Evolutionary conservation across 2,797 vertebrate species (phyloP).

Genomic region (Pipistrellus nathusii): DNA sequence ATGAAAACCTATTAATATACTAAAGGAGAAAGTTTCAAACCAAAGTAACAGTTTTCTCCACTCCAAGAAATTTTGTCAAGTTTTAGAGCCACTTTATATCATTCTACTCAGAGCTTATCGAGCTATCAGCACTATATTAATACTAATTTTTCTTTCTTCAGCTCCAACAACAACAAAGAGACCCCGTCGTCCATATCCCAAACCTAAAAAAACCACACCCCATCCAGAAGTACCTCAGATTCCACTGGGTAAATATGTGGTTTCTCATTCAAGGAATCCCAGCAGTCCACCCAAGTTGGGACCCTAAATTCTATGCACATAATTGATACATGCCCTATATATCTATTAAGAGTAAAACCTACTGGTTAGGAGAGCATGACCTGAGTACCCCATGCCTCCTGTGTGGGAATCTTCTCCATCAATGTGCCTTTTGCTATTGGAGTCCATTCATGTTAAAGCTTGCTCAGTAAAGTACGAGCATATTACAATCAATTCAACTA

Average conservation of each 20-base stretch:
- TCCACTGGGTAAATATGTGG: constrained; percentile 82
- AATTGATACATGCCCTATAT: not conserved
- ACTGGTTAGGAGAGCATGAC: not conserved
- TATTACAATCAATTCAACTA: not conserved
- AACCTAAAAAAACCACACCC: constrained; percentile 79
- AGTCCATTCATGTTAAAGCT: not conserved
- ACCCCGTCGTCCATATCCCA: constrained; percentile 57
- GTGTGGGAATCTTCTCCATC: not conserved
- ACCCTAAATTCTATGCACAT: not conserved
- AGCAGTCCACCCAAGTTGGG: not conserved
- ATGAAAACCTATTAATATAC: not conserved
- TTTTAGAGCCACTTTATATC: not conserved
- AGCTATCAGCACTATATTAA: not conserved
- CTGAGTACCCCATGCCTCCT: not conserved
- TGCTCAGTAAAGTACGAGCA: not conserved
- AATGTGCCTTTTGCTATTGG: not conserved
- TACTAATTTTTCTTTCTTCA: constrained; percentile 65
- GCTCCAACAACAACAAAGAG: constrained; percentile 63
- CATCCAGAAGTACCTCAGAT: constrained; percentile 81
- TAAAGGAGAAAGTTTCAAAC: constrained; percentile 34
- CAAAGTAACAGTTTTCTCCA: not conserved
- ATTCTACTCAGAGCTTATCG: not conserved
- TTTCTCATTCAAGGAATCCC: constrained; percentile 13
- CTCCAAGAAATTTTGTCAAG: not conserved
- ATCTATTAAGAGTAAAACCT: not conserved